Conservation (phyloP, 2,113 vertebrate genomes). For the Cryptomyrus ogoouensis region DNA sequence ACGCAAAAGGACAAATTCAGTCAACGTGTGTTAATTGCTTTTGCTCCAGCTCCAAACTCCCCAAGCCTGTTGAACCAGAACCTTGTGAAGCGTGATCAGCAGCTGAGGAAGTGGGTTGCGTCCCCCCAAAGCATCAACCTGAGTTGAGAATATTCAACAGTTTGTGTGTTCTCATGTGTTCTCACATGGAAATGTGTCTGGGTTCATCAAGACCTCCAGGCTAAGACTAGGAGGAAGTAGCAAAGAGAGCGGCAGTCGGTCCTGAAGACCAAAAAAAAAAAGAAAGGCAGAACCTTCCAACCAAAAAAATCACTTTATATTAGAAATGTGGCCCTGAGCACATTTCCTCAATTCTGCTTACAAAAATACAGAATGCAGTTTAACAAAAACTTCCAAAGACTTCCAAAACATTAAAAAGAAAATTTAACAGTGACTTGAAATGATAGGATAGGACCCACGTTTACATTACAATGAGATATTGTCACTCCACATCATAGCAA, state of each 20-base stretch:
- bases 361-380: neutral
- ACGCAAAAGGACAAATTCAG: neutral
- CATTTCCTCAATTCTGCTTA: neutral
- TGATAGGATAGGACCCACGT: conserved; percentile 38
- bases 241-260: neutral
- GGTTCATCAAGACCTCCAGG: neutral
- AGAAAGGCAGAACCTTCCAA: neutral
- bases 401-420: neutral
- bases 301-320: neutral
- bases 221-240: neutral
- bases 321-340: neutral
- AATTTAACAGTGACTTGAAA: conserved; percentile 26
- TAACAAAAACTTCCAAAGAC: neutral
- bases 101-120: neutral
- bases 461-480: conserved; percentile 37
- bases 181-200: neutral
- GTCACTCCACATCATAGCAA: conserved; percentile 42
- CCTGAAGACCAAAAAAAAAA: neutral
- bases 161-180: neutral
- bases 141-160: neutral
- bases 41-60: neutral
- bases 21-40: neutral
- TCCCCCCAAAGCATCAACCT: neutral
- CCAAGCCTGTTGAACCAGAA: neutral
- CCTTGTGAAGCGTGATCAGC: neutral